Percentiles rank a stretch among this genome's conserved stretches.
Conservation (phyloP, 2,797 vertebrate species). For the Danio albolineatus region DNA sequence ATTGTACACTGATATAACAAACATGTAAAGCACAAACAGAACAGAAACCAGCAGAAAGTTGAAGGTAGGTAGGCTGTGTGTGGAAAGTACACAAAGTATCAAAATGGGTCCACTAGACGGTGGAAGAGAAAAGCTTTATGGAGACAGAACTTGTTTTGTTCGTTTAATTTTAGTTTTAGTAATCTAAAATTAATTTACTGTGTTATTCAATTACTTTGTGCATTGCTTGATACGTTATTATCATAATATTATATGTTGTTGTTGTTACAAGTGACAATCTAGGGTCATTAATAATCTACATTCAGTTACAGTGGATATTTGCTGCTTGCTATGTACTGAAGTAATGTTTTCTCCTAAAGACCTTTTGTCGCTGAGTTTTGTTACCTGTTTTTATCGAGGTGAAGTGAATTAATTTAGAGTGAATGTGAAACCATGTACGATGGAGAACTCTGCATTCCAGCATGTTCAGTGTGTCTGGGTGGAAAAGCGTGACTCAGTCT, state of each 20-base stretch:
- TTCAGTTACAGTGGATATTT: neutral
- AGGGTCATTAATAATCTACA: neutral
- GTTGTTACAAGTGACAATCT: no score
- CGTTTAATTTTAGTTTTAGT: no score
- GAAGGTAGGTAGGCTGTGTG: neutral
- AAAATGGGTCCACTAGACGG: slow-evolving; percentile 6
- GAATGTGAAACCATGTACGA: neutral
- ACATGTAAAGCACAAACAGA: no score
- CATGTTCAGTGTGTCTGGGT: slow-evolving; percentile 51
- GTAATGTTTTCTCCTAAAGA: neutral
- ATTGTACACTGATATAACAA: neutral
- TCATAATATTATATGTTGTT: no score
- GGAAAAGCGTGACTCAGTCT: slow-evolving; percentile 56
- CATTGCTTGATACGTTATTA: no score
- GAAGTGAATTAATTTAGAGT: neutral
- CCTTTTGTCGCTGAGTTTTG: neutral
- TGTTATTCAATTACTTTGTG: no score
- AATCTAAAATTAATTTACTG: no score
- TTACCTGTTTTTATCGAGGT: neutral
- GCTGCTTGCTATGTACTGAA: neutral
- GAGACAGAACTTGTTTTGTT: no score
- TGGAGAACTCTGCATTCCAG: slow-evolving; percentile 30
- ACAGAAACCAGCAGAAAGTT: neutral
- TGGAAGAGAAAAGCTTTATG: neutral
- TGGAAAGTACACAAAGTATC: neutral